Conservation (phyloP, 1,140 invertebrate species). For the Anoplolepis gracilipes region DNA sequence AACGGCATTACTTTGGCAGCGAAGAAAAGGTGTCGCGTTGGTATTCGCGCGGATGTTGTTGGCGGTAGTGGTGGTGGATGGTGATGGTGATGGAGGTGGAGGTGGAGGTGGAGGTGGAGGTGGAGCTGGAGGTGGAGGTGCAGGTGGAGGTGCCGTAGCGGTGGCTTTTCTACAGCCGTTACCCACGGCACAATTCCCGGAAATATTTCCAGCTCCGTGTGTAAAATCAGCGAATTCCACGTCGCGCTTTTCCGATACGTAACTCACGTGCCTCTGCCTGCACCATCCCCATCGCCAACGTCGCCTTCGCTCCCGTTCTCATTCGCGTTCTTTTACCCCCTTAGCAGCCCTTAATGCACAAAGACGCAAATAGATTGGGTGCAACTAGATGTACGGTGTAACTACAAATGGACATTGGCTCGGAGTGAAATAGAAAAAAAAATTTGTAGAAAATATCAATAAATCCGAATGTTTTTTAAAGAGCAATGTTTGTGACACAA, state of each 20-base stretch:
- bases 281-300: not conserved
- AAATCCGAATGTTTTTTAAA: not conserved
- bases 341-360: conserved; percentile 33
- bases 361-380: not conserved
- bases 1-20: conserved; percentile 65
- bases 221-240: conserved; percentile 78
- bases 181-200: conserved; percentile 67
- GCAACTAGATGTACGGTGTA: conserved; percentile 16
- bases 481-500: too few species aligned
- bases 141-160: not conserved
- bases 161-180: conserved; percentile 63
- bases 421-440: not conserved
- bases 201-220: conserved; percentile 72
- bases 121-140: not conserved
- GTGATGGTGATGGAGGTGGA: not conserved
- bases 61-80: not conserved
- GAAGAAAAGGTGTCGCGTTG: conserved; percentile 67
- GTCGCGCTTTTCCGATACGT: conserved; percentile 75
- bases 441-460: not conserved
- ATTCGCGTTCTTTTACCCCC: conserved; percentile 23
- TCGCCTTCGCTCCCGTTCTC: conserved; percentile 18
- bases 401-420: not conserved
- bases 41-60: conserved; percentile 68
- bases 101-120: not conserved
- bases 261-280: conserved; percentile 55